Evolutionary conservation across 2,113 vertebrate species (phyloP), one percentile per base, ranked within the genome.

Genomic region (Campylorhamphus procurvoides): DNA sequence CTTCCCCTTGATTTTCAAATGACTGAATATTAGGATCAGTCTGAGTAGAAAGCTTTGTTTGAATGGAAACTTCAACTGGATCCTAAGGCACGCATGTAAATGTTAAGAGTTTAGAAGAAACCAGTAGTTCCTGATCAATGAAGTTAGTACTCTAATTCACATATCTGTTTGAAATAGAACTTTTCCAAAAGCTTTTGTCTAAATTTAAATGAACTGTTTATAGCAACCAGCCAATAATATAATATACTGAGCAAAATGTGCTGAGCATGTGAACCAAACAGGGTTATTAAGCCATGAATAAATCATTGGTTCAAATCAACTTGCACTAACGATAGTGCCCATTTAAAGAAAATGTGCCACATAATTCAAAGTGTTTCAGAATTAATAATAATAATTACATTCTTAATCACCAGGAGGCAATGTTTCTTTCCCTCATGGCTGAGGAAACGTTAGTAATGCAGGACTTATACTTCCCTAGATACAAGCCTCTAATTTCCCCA

Each of bases 361-460:
- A 2, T 80, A 89, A 96, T 93, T 93, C 63, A 56, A 52, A 90
- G 60, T 66, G 40, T 89, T 95, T 93, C 44, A 66, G 76, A 90
- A 90, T 83, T 95, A 58, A 68, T 89, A 95, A 80, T 86, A 92
- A 95, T 96, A 84, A 92, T 95, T 84, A 90, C 58, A 81, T 52
- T 89, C 73, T 75, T 89, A 96, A 94, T 96, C 92, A 93, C 88
- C 88, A 96, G 96, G 85, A 96, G 93, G 92, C 90, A 96, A 94
- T 93, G 92, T 94, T 96, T 95, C 76, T 92, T 96, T 90, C 83
- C 68, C 77, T 20, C 94, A 84, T 6, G 56, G 73, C 29, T 1
- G 28, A 81, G 23, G 47, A 86, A 86, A 35, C 47, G 29, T 58
- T 42, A 52, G 37, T 28, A 60, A 72, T 88, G 52, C 35, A 60